Percentiles rank a stretch among this genome's conserved stretches.
phyloP scores from a whole-genome alignment of 2,113 vertebrate genomes.

The Lates calcarifer region DNA sequence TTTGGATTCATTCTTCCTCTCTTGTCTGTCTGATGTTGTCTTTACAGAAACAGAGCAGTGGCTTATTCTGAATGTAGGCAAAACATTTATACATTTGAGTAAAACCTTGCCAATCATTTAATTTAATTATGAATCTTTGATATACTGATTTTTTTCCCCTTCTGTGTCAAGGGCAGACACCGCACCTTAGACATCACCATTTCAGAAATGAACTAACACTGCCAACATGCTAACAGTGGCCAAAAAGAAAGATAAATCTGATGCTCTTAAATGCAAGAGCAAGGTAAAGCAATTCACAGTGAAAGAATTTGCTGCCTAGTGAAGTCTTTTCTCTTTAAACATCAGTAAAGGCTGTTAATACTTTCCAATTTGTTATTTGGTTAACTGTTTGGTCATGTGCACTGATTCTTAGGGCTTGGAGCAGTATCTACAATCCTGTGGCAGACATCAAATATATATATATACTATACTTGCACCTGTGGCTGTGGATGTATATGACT shows the following conservation, averaged over 20 bases:
- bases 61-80: background rate
- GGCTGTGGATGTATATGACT: conserved; percentile 21
- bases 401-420: conserved; percentile 1
- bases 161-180: background rate
- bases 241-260: background rate
- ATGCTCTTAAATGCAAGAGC: background rate
- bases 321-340: conserved; percentile 7
- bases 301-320: background rate
- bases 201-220: conserved; percentile 10
- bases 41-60: background rate
- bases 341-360: background rate
- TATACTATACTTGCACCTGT: background rate
- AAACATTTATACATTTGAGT: background rate
- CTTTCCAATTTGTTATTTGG: conserved; percentile 19
- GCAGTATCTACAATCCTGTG: background rate
- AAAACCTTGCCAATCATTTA: background rate
- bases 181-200: background rate
- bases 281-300: background rate
- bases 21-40: background rate
- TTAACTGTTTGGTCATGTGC: conserved; percentile 10
- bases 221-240: background rate
- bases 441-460: conserved; percentile 16
- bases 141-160: background rate
- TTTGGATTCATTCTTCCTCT: background rate
- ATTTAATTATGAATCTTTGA: background rate